phyloP scores from a whole-genome alignment of 2,797 vertebrate species.

The Peromyscus aztecus region DNA sequence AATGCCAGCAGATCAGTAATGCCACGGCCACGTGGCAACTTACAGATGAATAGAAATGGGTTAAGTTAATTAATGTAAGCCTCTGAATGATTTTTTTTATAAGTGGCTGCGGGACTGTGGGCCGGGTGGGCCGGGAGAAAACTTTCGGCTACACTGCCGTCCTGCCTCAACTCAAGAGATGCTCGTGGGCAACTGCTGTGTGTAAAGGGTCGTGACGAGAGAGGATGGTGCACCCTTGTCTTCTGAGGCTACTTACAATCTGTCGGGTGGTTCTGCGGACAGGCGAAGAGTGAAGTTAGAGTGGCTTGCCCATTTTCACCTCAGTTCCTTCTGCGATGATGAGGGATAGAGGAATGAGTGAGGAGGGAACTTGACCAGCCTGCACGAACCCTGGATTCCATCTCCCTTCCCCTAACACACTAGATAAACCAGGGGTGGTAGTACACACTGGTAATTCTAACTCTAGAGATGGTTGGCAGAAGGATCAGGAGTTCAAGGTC shows the following conservation, averaged over 20 bases:
- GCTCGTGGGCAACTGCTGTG: neutral
- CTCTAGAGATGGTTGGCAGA: too few species aligned
- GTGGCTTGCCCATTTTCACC: neutral
- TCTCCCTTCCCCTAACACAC: neutral
- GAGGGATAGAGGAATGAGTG: too few species aligned
- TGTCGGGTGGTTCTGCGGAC: neutral
- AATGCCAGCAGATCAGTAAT: too few species aligned
- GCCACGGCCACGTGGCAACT: too few species aligned
- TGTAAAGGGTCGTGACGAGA: neutral
- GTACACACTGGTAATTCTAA: neutral
- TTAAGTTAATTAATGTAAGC: too few species aligned
- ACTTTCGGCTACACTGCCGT: neutral
- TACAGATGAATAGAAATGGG: too few species aligned
- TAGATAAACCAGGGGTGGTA: neutral
- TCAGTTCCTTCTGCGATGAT: neutral
- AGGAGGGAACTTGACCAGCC: neutral
- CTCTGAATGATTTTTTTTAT: too few species aligned
- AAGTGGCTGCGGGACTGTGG: too few species aligned
- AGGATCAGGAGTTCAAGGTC: neutral
- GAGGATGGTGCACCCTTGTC: neutral
- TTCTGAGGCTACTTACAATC: neutral
- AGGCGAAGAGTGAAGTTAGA: slow-evolving; percentile 26
- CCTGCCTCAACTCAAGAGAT: neutral
- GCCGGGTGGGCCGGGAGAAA: too few species aligned
- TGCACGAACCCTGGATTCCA: neutral